Base-by-base conservation (phyloP, 2,113 vertebrate species). In the Hyla sarda region DNA sequence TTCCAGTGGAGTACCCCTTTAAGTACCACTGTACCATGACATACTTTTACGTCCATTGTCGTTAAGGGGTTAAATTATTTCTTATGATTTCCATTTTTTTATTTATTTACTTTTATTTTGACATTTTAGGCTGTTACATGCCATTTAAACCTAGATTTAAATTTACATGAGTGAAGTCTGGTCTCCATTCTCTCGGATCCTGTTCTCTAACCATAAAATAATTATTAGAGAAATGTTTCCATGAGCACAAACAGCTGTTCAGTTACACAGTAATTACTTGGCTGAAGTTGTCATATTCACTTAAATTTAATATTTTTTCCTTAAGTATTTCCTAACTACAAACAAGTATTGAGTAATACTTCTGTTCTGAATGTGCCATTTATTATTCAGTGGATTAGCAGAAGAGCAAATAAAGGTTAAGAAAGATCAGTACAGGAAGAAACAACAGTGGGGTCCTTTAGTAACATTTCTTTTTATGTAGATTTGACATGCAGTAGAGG, bases 181-280 rank as follows among this genome's bases (percentile, higher is more conserved):
- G n/a, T n/a, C n/a, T n/a, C n/a, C n/a, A n/a, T n/a, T n/a, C n/a
- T 80, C 56, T 19, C 23, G 23, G 45, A 45, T 62, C 7, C 17
- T 25, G 28, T n/a, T 62, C 21, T 80, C 54, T 62, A 25, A 28
- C 17, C 77, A 80, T 60, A 45, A 80, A 45, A 62, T 80, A 62
- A 80, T 80, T 60, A 80, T 80, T 60, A 80, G 16, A 6, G 62
- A 60, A 52, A 28, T 2, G 34, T 45, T 80, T 34, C 45, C 56
- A 45, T 41, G 23, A 80, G 54, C 45, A 80, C 52, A 80, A 23
- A 60, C 77, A 80, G 54, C 77, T 80, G 77, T 54, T 79, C 77
- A 25, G 21, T 14, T 80, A 62, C 77, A 11, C 50, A 62, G 76
- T 58, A 60, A 79, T 62, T 62, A 80, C 54, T 60, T 80, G 54